Evolutionary conservation across 2,113 vertebrate species (phyloP), one percentile per base, ranked within the genome.

Genomic region (Callipepla squamata): DNA sequence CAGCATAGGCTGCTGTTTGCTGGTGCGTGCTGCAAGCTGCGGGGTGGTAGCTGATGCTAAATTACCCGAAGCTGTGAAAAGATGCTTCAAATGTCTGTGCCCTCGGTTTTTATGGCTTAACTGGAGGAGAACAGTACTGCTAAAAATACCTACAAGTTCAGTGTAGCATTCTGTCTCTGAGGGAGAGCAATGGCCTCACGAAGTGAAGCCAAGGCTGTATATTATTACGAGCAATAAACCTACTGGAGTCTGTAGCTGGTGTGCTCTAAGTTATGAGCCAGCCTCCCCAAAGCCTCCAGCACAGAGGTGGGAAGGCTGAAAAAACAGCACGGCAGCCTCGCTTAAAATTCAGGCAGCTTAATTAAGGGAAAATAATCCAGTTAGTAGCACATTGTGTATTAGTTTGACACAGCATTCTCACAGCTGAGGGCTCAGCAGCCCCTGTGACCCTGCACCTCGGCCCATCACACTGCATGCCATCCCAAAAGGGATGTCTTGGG

Each of bases 1-100:
- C 26, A 85, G 72, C 4, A 19, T 22, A 1, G 0, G 0, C 51
- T 0, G 0, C 11, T 23, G 17, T 9, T 21, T 16, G 45, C 36
- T 12, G 34, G 3, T 22, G 55, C 9, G 0, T 11, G 36, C 68
- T 4, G 0, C 3, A 12, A 85, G 30, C 38, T 28, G 30, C 17
- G 5, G 3, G 18, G 26, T 47, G 62, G n/a, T 53, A 76, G 11
- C 40, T 80, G 1, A 26, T 12, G 44, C 25, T 4, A 8, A 36
- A 8, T 58, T 30, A 20, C 61, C 26, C 17, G 47, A 34, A 73
- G 51, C 47, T 74, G 66, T 42, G 57, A 55, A 85, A 85, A 80
- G 59, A 36, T 68, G 59, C 44, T 82, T 80, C 68, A 47, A 44
- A 25, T 66, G n/a, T 61, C 63, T 40, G 16, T 53, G 65, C 55